These are phyloP conservation scores for Subacronicta megacephala DNA, from an alignment of 2,888 invertebrate genomes.

Conservation along the genomic window DNA sequence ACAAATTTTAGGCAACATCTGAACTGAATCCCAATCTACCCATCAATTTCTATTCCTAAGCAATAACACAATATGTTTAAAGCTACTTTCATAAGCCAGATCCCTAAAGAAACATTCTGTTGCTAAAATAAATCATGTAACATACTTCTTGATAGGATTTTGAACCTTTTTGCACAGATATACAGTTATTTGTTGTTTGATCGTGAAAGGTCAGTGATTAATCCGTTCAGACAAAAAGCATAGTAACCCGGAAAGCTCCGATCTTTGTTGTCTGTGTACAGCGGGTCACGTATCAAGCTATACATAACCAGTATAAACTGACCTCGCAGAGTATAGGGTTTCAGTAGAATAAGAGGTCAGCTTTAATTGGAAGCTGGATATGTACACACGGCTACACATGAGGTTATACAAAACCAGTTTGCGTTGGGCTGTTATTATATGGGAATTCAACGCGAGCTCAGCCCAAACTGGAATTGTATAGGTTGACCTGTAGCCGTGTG, in stretches of 20 bases:
- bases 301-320: too few species aligned
- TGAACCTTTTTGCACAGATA: not conserved
- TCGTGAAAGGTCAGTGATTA: constrained; percentile 1
- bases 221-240: constrained; percentile 16
- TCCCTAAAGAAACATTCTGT: constrained; percentile 17
- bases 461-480: too few species aligned
- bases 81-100: constrained; percentile 1
- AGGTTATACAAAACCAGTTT: too few species aligned
- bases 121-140: constrained; percentile 5
- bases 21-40: too few species aligned
- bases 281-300: not conserved
- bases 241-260: constrained; percentile 7
- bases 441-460: too few species aligned
- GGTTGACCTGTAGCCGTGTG: too few species aligned
- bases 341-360: too few species aligned
- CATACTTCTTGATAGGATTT: not conserved
- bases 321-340: too few species aligned
- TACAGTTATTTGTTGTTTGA: constrained; percentile 13
- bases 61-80: constrained; percentile 7
- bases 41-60: not conserved
- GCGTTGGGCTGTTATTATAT: too few species aligned
- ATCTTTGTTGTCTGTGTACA: constrained; percentile 18
- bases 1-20: too few species aligned
- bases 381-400: too few species aligned
- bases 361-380: too few species aligned